Conservation (phyloP, 2,797 vertebrate species). For the Tapera naevia region DNA sequence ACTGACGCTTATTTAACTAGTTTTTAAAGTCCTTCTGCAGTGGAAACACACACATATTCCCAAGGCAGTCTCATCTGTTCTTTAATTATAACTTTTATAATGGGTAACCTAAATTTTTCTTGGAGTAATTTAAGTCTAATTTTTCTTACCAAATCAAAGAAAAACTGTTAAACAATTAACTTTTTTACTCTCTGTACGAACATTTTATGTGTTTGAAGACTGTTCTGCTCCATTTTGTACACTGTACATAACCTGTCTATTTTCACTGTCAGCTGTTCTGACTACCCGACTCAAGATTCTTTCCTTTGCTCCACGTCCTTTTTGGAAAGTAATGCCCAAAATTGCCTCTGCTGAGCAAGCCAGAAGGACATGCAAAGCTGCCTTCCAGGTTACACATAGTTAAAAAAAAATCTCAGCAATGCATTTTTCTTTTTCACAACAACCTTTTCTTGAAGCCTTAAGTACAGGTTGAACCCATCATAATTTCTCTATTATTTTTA, state of each 20-base stretch:
- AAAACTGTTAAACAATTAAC: background rate
- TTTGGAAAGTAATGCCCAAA: background rate
- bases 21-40: background rate
- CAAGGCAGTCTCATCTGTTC: background rate
- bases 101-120: background rate
- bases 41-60: background rate
- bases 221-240: background rate
- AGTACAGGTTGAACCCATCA: background rate
- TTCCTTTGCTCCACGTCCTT: background rate
- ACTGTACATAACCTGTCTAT: accelerated
- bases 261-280: background rate
- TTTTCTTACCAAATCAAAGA: background rate
- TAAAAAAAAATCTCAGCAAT: background rate
- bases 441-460: background rate
- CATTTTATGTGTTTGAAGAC: background rate
- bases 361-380: background rate
- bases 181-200: background rate
- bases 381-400: background rate
- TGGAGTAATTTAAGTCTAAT: background rate
- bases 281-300: background rate
- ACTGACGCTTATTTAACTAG: background rate
- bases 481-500: background rate
- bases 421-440: background rate
- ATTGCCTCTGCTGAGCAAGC: background rate
- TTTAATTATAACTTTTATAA: background rate